Evolutionary conservation across 2,888 invertebrate species (phyloP).

Genomic region (Hydrotaea cyrtoneurina): DNA sequence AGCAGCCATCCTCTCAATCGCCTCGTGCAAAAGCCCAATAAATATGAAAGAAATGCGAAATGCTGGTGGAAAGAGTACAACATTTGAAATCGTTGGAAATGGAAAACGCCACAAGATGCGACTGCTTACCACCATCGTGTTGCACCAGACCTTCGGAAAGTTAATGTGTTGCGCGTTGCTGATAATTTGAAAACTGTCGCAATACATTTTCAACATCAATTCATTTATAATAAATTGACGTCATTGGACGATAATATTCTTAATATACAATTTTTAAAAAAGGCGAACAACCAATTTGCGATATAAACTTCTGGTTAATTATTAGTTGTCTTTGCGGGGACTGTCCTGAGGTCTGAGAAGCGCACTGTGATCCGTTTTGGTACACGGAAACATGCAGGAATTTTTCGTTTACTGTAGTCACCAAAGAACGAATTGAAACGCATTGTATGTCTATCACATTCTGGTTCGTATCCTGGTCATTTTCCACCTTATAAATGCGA

Average conservation of each 20-base stretch:
- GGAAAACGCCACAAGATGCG: not conserved
- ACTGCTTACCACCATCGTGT: not conserved
- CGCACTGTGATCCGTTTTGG: too few species aligned
- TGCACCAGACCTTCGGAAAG: slow-evolving; percentile 30
- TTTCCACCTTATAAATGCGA: too few species aligned
- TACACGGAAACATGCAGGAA: too few species aligned
- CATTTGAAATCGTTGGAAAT: not conserved
- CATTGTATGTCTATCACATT: too few species aligned
- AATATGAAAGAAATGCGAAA: slow-evolving; percentile 17
- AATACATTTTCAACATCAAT: slow-evolving; percentile 72
- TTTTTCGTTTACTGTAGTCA: too few species aligned
- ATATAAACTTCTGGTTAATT: not conserved
- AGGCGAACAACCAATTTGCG: not conserved
- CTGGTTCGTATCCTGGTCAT: too few species aligned
- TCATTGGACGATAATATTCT: slow-evolving; percentile 53
- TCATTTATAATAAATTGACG: slow-evolving; percentile 70
- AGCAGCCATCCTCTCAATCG: slow-evolving; percentile 21
- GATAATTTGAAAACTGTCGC: slow-evolving; percentile 71
- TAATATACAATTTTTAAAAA: not conserved
- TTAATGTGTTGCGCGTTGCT: slow-evolving; percentile 19
- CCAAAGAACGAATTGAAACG: too few species aligned
- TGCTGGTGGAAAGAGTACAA: not conserved
- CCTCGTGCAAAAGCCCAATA: slow-evolving; percentile 13
- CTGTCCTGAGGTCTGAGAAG: too few species aligned
- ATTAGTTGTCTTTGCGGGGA: not conserved